Conservation (phyloP, 2,113 vertebrate species). For the Nothoprocta pentlandii region DNA sequence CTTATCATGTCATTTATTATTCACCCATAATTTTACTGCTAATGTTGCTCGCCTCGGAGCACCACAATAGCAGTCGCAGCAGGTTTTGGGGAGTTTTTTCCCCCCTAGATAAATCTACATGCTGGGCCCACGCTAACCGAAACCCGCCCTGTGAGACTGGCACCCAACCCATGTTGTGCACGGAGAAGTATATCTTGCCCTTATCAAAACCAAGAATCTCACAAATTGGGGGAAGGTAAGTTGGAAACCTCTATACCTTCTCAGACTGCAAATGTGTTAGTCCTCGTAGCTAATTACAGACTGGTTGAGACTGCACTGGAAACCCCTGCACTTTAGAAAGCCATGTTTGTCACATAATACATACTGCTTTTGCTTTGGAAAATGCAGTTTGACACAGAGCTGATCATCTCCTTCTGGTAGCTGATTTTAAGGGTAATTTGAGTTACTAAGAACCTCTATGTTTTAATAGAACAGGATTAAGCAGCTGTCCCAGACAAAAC, state of each 20-base stretch:
- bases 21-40: neutral
- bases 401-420: neutral
- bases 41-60: neutral
- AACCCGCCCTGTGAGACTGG: neutral
- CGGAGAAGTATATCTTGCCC: neutral
- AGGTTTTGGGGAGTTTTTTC: neutral
- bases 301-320: neutral
- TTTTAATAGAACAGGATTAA: neutral
- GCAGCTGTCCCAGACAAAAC: neutral
- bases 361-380: neutral
- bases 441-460: neutral
- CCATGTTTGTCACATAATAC: accelerated
- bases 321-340: neutral
- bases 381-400: neutral
- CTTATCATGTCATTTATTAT: neutral
- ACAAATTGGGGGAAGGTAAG: neutral
- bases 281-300: neutral
- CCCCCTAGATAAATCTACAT: neutral
- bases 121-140: accelerated
- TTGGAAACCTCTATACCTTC: neutral
- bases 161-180: neutral
- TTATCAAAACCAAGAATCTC: neutral
- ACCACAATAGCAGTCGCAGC: accelerated
- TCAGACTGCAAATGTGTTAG: neutral
- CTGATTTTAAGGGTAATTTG: neutral